phyloP scores from a whole-genome alignment of 1,140 invertebrate species.

The Delia radicum region DNA sequence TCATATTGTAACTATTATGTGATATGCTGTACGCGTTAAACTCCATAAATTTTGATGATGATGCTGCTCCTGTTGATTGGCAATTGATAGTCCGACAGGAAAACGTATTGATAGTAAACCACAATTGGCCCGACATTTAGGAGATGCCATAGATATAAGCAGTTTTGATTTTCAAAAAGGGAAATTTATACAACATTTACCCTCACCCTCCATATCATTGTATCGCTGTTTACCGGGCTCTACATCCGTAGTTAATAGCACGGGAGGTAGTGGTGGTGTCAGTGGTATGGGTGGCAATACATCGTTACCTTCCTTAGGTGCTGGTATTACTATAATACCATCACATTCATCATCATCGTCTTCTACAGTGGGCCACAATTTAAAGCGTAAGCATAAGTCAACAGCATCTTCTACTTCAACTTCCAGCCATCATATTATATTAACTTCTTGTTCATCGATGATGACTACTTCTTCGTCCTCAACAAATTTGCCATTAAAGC shows the following conservation, averaged over 20 bases:
- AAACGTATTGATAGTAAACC: slow-evolving; percentile 81
- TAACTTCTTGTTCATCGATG: background rate
- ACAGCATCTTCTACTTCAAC: background rate
- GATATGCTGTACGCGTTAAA: background rate
- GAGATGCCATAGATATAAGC: slow-evolving; percentile 76
- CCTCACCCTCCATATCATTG: slow-evolving; percentile 48
- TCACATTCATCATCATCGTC: background rate
- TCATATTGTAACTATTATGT: background rate
- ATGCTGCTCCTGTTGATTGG: background rate
- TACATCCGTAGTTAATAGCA: background rate
- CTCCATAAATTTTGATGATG: background rate
- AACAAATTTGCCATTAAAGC: slow-evolving; percentile 27
- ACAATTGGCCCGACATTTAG: slow-evolving; percentile 74
- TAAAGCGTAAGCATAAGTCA: slow-evolving; percentile 45
- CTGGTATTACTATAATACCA: slow-evolving; percentile 16
- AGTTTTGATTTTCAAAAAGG: slow-evolving; percentile 82
- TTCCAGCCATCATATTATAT: background rate
- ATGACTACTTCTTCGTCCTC: background rate
- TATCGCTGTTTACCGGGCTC: slow-evolving; percentile 45
- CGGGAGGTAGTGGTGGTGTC: slow-evolving; percentile 25
- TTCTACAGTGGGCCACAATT: slow-evolving; percentile 32
- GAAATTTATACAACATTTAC: slow-evolving; percentile 62
- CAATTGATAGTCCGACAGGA: slow-evolving; percentile 59
- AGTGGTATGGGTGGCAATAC: too few relatives aligned
- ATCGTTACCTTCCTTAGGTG: background rate